Evolutionary conservation across 1,140 invertebrate species (phyloP), one percentile per base, ranked within the genome.

Genomic region (Drosophila willistoni): DNA sequence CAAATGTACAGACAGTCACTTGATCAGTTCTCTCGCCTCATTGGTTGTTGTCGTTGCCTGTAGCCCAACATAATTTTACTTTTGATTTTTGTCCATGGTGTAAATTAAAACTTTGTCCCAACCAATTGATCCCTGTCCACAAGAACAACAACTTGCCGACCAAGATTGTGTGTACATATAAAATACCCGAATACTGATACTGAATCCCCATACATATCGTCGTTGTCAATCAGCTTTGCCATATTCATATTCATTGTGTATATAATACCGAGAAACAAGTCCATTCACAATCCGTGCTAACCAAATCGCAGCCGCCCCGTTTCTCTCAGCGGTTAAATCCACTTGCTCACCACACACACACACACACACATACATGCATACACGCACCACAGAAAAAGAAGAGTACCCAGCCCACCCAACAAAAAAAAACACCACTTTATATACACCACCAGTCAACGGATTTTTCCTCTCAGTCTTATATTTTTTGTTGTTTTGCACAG

Each of bases 1-100:
- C 69, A 77, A 66, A 86, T 87, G 84, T 87, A 87, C 83, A 86
- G 84, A 86, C 83, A 89, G 75, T 82, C 75, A 82, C 70, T 57
- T 56, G 80, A 74, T 76, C 80, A 73, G 55, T 55, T 69, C 62
- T 51, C 59, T 51, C 64, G 75, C 65, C 75, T 77, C 69, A 87
- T 81, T 82, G 70, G 71, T 78, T 78, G 79, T 86, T 86, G 79
- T 87, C 71, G 64, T 82, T 67, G 77, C 79, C 71, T 39, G 64
- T 60, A 68, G 73, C 60, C 60, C 62, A 51, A 42, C 44, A 57
- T 41, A 42, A 66, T 19, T 41, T 12, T 71, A 36, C 60, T 74
- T 65, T 76, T 72, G 62, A 74, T 13, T 67, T 74, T 77, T 77
- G 62, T 33, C 57, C 66, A 64, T 66, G 75, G 71, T 70, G 71